Base-by-base conservation (phyloP, 92 coral and sea anemone genomes). In the Porites evermanni region DNA sequence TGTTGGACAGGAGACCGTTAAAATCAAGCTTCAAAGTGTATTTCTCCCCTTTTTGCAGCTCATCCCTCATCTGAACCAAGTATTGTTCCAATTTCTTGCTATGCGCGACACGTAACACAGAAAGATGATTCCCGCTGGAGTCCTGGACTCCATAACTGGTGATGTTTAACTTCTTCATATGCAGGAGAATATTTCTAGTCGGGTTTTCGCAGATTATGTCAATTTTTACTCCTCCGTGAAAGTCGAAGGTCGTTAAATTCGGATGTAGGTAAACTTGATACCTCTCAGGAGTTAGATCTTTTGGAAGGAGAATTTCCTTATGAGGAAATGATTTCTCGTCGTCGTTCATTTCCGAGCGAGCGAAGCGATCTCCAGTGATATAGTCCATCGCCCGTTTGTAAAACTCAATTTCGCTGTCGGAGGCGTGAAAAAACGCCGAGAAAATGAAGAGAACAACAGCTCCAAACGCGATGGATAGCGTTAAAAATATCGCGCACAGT, bases 181-280 rank as follows among this genome's bases (percentile, higher is more conserved):
- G 98, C 2, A 95, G 94, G 20, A 95, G 84, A 56, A 95, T 72
- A 29, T 89, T 88, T 54, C 81, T 90, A 0, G 98, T 95, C 50
- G 94, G 75, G 11, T 77, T 81, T 19, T 75, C 60, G 79, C 96
- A 93, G 8, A 18, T 72, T 6, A 95, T 85, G 58, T 92, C 94
- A 60, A 95, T 95, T 18, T 88, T 89, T 1, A 92, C 92, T 47
- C 90, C 86, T 67, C 98, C 98, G 10, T 90, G 88, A 67, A 95
- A 95, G 24, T 89, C 87, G 64, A 93, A 89, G 24, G 82, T 91
- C 54, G 91, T 83, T 56, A 93, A 73, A 18, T 95, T 85, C 24
- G 94, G 95, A n/a, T 94, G 88, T 78, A 95, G 90, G 86, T 88
- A 91, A 19, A 95, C 80, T 70, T 93, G 91, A 87, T 95, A 95